Base-by-base conservation (phyloP, 2,797 vertebrate genomes). In the Rhincodon typus region DNA sequence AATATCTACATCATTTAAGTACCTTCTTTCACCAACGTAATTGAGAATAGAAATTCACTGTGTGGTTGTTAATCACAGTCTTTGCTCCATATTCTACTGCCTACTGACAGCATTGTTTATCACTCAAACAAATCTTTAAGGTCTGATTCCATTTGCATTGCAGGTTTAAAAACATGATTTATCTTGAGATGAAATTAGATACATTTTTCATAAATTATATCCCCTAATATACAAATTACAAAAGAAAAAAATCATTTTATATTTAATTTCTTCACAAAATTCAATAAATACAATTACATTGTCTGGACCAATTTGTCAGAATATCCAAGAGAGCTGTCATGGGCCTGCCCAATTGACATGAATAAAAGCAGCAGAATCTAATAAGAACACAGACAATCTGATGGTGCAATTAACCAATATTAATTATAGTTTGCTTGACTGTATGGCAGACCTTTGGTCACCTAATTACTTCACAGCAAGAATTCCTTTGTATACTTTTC, bases 231-330 rank as follows among this genome's bases (percentile, higher is more conserved):
- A 91, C 88, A 53, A 74, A 57, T 53, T 27, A 77, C 2, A n/a
- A 72, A 95, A 77, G 90, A 42, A 21, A 93, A 93, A 93, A 93
- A 93, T 69, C n/a, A 91, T 66, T 91, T 21, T 67, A 91, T 91
- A 91, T 62, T 38, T 38, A 69, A 93, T 93, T 93, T 69, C n/a
- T 93, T 93, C 21, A 42, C n/a, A 69, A 93, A 69, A 13, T n/a
- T 69, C 90, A 93, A 93, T 93, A 67, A 67, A 93, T 42, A 69
- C 66, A 93, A 93, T 93, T 93, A 93, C 66, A 69, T 42, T 69
- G 12, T 21, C 46, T 91, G 30, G 42, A 69, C 66, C 66, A 93
- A 69, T 93, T 93, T 93, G 66, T 93, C 66, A 69, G 38, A 93
- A 42, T 69, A 93, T 93, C 90, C 8, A 67, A 4, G 38, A 93